Evolutionary conservation across 2,888 invertebrate species (phyloP), one percentile per base, ranked within the genome.

Genomic region (Drosophila anceps): DNA sequence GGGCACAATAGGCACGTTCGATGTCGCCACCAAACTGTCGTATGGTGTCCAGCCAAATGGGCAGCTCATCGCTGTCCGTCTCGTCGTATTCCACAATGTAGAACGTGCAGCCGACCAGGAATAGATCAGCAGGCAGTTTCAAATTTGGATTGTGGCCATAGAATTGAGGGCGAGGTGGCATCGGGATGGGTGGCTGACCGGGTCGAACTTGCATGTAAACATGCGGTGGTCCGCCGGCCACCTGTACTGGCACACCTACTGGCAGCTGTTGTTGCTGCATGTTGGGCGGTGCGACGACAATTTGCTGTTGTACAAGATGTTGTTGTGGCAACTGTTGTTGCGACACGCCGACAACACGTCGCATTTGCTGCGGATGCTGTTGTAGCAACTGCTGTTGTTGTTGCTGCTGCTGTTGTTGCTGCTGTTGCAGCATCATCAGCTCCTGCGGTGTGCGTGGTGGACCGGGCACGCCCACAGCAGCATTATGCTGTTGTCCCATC

Each of bases 81-180:
- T 95, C 94, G 75, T 97, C 96, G 90, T 97, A 97, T 88, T 97
- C 97, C 79, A 96, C 96, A 75, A 98, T 96, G 73, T 96, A 96
- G 92, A 99, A 99, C 39, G 98, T 96, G 92, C 98, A 99, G 9
- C 98, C 99, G 37, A 98, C 94, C 51, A 99, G 93, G 93, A 98
- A 98, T 62, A 98, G 94, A 85, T 98, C 98, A 0, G 96, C 95
- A 12, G 98, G 98, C 77, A 97, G 94, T 93, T 97, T 98, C 53
- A 98, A 94, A 92, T 97, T 97, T 13, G 98, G 98, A 93, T 98
- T 98, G 94, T 98, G 98, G 0, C 98, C 98, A 93, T 97, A 98
- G 93, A 97, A 98, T 88, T 97, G 97, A 15, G 96, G 95, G 15
- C 96, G 94, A 1, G 95, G 95, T 10, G 93, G 92, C 79, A 93